Evolutionary conservation across 2,888 invertebrate species (phyloP).

Genomic region (Philereme vetulata): DNA sequence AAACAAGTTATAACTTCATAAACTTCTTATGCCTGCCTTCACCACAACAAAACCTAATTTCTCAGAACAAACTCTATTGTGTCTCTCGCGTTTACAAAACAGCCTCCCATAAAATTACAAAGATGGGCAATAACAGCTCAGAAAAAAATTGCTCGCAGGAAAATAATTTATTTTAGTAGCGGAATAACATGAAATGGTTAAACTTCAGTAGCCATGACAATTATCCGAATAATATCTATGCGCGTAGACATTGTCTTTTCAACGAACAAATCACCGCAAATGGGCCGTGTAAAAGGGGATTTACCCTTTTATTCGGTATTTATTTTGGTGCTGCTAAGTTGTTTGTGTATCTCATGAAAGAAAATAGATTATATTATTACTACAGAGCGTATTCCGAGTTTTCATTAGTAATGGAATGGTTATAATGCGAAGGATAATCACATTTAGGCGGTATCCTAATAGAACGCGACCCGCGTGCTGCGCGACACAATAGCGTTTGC

Average conservation of each 20-base stretch:
- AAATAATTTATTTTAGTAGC: conserved; percentile 17
- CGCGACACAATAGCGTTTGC: too few relatives aligned
- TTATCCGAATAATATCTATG: conserved; percentile 7
- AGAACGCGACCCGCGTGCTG: too few relatives aligned
- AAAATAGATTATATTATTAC: background rate
- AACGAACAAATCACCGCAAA: conserved; percentile 24
- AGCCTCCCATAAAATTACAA: conserved; percentile 9
- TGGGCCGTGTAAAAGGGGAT: conserved; percentile 12
- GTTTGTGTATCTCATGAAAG: background rate
- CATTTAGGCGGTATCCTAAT: too few relatives aligned
- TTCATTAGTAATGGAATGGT: too few relatives aligned
- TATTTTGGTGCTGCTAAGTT: conserved; percentile 1
- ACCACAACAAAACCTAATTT: background rate
- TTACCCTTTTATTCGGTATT: conserved; percentile 7
- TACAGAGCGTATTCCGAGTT: background rate
- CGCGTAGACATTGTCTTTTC: conserved; percentile 10
- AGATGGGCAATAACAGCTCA: conserved; percentile 14
- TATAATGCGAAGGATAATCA: too few relatives aligned
- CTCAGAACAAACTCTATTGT: background rate
- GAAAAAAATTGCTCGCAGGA: conserved; percentile 4
- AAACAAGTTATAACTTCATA: too few relatives aligned
- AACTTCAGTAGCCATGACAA: conserved; percentile 7
- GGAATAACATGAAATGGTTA: conserved; percentile 4
- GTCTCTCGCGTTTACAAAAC: conserved; percentile 1
- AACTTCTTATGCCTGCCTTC: too few relatives aligned